Evolutionary conservation across 1,140 invertebrate genomes (phyloP), one percentile per base, ranked within the genome.

Genomic region (Phymorhynchus buccinoides): DNA sequence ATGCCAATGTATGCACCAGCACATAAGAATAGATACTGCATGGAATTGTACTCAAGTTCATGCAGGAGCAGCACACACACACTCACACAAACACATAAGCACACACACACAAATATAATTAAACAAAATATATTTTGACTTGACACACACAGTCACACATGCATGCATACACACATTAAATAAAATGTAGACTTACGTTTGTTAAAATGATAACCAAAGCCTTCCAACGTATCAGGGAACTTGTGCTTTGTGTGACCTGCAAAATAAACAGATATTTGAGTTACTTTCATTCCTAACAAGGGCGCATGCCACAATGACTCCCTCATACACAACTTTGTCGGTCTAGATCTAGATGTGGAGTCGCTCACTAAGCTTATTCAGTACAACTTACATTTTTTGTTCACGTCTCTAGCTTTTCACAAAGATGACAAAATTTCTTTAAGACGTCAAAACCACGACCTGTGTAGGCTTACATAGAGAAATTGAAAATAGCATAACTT

Each of bases 1-100:
- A 88, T 56, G 90, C 89, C 86, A 91, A 91, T 41, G 83, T 66
- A n/a, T 87, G 75, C 52, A 80, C 75, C 42, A 37, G 71, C 32
- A 27, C 6, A 14, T 75, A 9, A 52, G 22, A 52, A 52, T 52
- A 52, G 22, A 52, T 52, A 52, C 22, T 52, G 7, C 62, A 66
- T 66, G n/a, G 7, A 66, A 16, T n/a, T n/a, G n/a, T 66, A 66
- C 27, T 7, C 1, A 66, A 7, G n/a, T 30, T n/a, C 62, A 3
- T 32, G 35, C 68, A 71, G 30, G 35, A n/a, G 35, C 68, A 71
- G 9, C 68, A 71, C 68, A 71, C 68, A 71, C 68, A 71, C 68
- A 71, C 68, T 35, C 68, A 71, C 68, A 71, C 68, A 71, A n/a
- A 71, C 68, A 71, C 68, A 71, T 27, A 66, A 66, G 62, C 18